A percentile compares a stretch with the other conserved stretches of the same genome.
Evolutionary conservation across 2,797 vertebrate species (phyloP).

Genomic region (Pterois miles): DNA sequence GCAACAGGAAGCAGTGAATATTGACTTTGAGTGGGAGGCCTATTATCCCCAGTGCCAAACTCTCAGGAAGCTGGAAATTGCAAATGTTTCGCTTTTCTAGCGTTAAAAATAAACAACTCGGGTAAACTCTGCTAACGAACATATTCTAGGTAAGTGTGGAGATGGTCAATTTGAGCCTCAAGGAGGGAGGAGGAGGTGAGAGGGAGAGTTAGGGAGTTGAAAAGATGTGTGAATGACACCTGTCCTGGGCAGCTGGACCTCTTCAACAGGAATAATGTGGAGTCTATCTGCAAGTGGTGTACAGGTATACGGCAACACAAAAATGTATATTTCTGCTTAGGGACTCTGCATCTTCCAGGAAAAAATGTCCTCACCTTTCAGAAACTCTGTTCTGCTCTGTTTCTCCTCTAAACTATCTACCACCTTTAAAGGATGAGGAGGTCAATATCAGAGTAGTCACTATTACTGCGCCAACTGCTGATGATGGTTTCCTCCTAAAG

Average conservation of each 20-base stretch:
- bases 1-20: constrained; percentile 20
- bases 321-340: not conserved
- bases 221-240: not conserved
- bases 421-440: not conserved
- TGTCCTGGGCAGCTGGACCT: not conserved
- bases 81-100: constrained; percentile 24
- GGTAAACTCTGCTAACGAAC: not conserved
- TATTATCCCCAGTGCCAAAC: constrained; percentile 40
- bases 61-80: constrained; percentile 34
- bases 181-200: not conserved
- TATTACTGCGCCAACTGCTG: not conserved
- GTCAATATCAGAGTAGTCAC: not conserved
- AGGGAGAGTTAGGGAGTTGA: not conserved
- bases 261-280: not conserved
- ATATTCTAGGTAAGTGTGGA: not conserved
- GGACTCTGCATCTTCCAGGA: not conserved
- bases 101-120: constrained; percentile 14
- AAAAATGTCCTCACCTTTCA: not conserved
- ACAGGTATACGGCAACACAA: not conserved
- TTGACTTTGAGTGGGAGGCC: constrained; percentile 47
- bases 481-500: not conserved
- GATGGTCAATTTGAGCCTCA: not conserved
- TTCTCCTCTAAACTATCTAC: not conserved
- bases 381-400: not conserved
- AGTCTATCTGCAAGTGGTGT: not conserved